Conservation (phyloP, 2,888 invertebrate genomes). For the Schrankia costaestrigalis region DNA sequence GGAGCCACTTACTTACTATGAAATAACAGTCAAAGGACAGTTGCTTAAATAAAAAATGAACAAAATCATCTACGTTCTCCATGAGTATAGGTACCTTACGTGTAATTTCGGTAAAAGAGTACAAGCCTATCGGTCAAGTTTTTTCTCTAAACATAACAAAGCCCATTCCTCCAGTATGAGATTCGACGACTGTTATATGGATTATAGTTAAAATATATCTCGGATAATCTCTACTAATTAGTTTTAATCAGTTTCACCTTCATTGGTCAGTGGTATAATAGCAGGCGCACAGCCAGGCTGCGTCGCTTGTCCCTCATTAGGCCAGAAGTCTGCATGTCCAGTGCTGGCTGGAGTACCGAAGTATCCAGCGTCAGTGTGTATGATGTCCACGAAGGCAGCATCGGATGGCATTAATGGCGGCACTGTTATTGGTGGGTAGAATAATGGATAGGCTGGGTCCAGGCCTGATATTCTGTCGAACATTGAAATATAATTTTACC, state of each 20-base stretch:
- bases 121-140: too few relatives aligned
- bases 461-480: constrained; percentile 54
- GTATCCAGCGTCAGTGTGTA: constrained; percentile 71
- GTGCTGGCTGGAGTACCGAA: constrained; percentile 49
- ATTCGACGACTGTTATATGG: too few relatives aligned
- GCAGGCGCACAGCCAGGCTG: constrained; percentile 70
- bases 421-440: constrained; percentile 48
- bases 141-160: too few relatives aligned
- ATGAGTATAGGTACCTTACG: too few relatives aligned
- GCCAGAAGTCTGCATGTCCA: constrained; percentile 71
- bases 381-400: constrained; percentile 69
- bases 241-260: constrained; percentile 39
- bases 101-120: too few relatives aligned
- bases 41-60: too few relatives aligned
- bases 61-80: too few relatives aligned
- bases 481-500: too few relatives aligned
- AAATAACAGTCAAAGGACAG: too few relatives aligned
- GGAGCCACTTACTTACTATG: too few relatives aligned
- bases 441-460: constrained; percentile 73
- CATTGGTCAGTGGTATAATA: constrained; percentile 40
- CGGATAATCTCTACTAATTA: background rate
- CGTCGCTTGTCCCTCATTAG: constrained; percentile 64
- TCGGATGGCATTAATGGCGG: constrained; percentile 42
- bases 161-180: too few relatives aligned
- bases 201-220: too few relatives aligned